A percentile compares a stretch with the other conserved stretches of the same genome.
These are phyloP conservation scores for Diorhabda sublineata DNA, from an alignment of 1,140 invertebrate genomes.

Conservation along the genomic window DNA sequence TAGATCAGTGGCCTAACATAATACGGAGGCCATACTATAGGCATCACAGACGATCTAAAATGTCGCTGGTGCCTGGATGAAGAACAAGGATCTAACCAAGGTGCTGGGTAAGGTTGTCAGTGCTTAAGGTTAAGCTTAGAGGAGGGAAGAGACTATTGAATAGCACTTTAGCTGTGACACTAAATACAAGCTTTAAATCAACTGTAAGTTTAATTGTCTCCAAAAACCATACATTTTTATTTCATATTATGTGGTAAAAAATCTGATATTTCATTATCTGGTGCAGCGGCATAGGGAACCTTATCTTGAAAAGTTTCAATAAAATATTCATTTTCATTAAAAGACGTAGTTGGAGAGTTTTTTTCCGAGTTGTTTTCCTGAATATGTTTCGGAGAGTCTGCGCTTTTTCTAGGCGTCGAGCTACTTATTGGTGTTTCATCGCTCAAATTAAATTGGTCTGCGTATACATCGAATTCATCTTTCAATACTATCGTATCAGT, in stretches of 20 bases:
- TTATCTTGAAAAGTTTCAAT: slow-evolving; percentile 5
- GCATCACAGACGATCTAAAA: no score
- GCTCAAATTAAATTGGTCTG: background rate
- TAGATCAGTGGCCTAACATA: no score
- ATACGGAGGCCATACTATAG: no score
- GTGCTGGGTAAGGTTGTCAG: no score
- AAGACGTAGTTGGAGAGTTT: background rate
- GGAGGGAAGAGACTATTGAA: no score
- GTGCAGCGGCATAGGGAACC: background rate
- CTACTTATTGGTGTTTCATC: background rate
- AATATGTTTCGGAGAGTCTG: background rate
- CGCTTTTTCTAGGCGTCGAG: background rate
- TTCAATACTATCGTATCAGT: background rate
- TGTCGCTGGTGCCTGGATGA: no score
- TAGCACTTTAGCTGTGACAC: no score
- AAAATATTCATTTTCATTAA: slow-evolving; percentile 3
- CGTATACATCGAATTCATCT: background rate
- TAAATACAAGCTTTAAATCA: no score
- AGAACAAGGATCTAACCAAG: no score
- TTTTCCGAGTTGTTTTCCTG: background rate
- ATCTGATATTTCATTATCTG: slow-evolving; percentile 9
- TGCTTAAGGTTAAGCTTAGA: no score
- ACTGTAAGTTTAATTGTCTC: no score
- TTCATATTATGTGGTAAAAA: background rate
- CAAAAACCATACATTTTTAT: no score